A percentile compares a stretch with the other conserved stretches of the same genome.
Conservation (phyloP, 2,113 vertebrate genomes). For the Mus pahari region DNA sequence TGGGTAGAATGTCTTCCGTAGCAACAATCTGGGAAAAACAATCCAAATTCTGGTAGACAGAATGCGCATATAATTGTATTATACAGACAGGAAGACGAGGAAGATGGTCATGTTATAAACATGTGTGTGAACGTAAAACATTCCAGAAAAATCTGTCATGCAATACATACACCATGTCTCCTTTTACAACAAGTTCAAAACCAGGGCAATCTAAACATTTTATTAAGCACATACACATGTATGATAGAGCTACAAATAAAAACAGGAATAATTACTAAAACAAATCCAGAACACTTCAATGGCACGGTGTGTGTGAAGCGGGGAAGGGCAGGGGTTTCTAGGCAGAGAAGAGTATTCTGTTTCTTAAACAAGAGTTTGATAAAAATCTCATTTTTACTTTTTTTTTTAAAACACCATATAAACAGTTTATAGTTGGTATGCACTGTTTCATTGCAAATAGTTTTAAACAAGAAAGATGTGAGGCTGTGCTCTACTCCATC, state of each 20-base stretch:
- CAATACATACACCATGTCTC: slow-evolving; percentile 23
- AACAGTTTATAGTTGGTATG: neutral
- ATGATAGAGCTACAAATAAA: slow-evolving; percentile 49
- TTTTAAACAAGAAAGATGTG: slow-evolving; percentile 21
- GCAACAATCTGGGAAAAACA: slow-evolving; percentile 28
- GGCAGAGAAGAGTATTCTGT: neutral
- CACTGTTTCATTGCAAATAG: neutral
- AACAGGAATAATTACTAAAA: neutral
- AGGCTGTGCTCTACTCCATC: neutral
- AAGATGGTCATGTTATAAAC: slow-evolving; percentile 52
- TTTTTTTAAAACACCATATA: neutral
- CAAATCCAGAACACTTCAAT: slow-evolving; percentile 22
- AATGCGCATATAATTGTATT: neutral
- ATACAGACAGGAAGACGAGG: slow-evolving; percentile 8
- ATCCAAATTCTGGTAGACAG: neutral
- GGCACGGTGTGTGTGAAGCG: neutral
- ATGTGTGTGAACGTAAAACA: slow-evolving; percentile 37
- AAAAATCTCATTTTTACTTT: neutral
- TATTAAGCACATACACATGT: slow-evolving; percentile 19
- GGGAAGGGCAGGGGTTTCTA: neutral
- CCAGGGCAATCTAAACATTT: slow-evolving; percentile 30
- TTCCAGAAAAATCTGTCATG: slow-evolving; percentile 38
- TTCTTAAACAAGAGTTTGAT: neutral
- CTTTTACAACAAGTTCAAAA: slow-evolving; percentile 53
- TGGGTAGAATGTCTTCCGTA: slow-evolving; percentile 7